A percentile compares a stretch with the other conserved stretches of the same genome.
Evolutionary conservation across 2,113 vertebrate species (phyloP).

Genomic region (Colossoma macropomum): DNA sequence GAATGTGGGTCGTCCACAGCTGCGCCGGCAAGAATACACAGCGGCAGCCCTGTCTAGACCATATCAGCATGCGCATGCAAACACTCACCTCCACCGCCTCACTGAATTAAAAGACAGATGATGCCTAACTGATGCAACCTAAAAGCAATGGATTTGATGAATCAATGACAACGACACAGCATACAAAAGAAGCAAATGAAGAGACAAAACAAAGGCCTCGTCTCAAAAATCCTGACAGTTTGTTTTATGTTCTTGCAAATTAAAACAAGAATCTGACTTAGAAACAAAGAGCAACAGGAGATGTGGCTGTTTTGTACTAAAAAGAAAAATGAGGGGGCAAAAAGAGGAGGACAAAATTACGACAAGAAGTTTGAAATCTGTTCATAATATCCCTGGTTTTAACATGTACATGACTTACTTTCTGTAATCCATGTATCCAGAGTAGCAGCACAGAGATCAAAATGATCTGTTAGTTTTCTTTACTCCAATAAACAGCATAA

Average conservation of each 20-base stretch:
- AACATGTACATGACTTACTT: constrained; percentile 35
- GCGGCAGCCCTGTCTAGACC: constrained; percentile 43
- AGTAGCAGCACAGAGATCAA: constrained; percentile 27
- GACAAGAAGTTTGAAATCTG: not conserved
- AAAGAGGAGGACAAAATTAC: not conserved
- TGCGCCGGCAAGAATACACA: constrained; percentile 28
- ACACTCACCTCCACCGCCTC: constrained; percentile 48
- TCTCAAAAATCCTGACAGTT: constrained; percentile 6
- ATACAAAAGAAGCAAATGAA: constrained; percentile 27
- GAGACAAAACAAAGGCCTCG: constrained; percentile 5
- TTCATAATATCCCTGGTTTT: too few relatives aligned
- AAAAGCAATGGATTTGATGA: constrained; percentile 55
- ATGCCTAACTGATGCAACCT: constrained; percentile 54
- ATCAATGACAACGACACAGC: constrained; percentile 41
- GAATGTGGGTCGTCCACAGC: constrained; percentile 29
- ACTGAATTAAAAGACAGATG: constrained; percentile 50
- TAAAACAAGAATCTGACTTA: constrained; percentile 7
- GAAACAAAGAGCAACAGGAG: not conserved
- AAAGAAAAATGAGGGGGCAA: not conserved
- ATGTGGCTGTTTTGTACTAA: not conserved
- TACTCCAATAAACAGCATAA: constrained; percentile 19
- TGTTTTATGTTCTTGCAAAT: constrained; percentile 28
- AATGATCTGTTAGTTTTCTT: constrained; percentile 15
- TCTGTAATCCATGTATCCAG: constrained; percentile 38
- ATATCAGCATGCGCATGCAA: constrained; percentile 31